These are phyloP conservation scores for Daubentonia madagascariensis DNA, from an alignment of 2,113 vertebrate species.

Conservation along the genomic window DNA sequence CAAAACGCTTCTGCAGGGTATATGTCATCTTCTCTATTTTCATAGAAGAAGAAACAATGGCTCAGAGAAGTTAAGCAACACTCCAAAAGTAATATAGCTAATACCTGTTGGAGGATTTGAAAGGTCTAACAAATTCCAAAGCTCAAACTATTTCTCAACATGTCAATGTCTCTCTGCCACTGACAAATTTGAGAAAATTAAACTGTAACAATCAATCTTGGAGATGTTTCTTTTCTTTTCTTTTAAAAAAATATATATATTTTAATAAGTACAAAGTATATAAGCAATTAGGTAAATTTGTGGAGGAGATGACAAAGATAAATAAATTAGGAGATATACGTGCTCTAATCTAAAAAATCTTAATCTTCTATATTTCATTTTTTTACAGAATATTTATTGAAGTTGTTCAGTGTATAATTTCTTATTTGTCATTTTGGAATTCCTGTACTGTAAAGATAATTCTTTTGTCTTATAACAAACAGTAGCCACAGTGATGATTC, in stretches of 20 bases:
- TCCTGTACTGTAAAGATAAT: neutral
- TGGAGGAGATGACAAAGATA: neutral
- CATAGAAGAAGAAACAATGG: neutral
- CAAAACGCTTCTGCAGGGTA: neutral
- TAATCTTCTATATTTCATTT: neutral
- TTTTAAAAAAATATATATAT: neutral
- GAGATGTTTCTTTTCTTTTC: neutral
- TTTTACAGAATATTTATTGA: slow-evolving; percentile 41
- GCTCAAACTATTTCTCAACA: neutral
- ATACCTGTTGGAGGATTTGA: neutral
- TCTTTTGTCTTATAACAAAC: neutral
- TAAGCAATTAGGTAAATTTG: neutral
- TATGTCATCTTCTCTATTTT: neutral
- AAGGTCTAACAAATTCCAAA: neutral
- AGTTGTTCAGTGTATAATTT: neutral
- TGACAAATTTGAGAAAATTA: neutral
- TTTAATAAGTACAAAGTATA: neutral
- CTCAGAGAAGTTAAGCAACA: neutral
- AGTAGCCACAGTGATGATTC: neutral
- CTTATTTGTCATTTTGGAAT: neutral
- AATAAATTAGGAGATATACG: neutral
- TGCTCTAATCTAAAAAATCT: neutral
- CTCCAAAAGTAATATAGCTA: neutral
- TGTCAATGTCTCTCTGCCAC: neutral
- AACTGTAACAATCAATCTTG: neutral